Base-by-base conservation (phyloP, 2,888 invertebrate genomes). In the Hartigia nigra region DNA sequence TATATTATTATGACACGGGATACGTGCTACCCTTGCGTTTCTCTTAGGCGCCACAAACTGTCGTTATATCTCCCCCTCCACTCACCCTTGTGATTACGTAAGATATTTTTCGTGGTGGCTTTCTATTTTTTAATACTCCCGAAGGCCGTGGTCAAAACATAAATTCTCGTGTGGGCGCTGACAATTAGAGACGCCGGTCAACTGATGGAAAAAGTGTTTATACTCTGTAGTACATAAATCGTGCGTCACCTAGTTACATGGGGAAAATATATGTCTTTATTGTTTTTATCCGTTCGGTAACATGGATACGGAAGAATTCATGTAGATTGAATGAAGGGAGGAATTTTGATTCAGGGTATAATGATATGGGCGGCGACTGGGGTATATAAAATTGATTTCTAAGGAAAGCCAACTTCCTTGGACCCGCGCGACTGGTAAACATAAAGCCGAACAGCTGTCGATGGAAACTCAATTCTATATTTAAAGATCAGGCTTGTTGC, bases 391-490 rank as follows among this genome's bases (percentile, higher is more conserved):
- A 88, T 87, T 86, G 87, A 88, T 87, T 87, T 87, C 88, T 88
- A 88, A 83, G 86, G 87, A 86, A 90, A 89, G 55, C 55, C 55
- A 55, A 23, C 23, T 23, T 55, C 9, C 55, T 23, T 55, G 23
- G 55, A 55, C 55, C 55, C 5, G 55, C 55, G 9, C 87, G 86
- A 87, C 86, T 89, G 88, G 86, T 91, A 90, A 89, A 90, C 88
- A 86, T 86, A 82, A 86, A 86, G 84, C 79, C 85, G 85, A 89
- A 87, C 90, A 89, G 89, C 90, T 91, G 90, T 90, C 89, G 90
- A 90, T 90, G 87, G 88, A 87, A 89, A 90, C 89, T 88, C 86
- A 83, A 84, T 84, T 87, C 90, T 91, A 91, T 88, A 88, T 88
- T 89, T 91, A 91, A 88, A 81, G 75, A 35, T 70, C 77, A 69